These are phyloP conservation scores for Dryobotodes eremita DNA, from an alignment of 2,888 invertebrate genomes.

Conservation along the genomic window DNA sequence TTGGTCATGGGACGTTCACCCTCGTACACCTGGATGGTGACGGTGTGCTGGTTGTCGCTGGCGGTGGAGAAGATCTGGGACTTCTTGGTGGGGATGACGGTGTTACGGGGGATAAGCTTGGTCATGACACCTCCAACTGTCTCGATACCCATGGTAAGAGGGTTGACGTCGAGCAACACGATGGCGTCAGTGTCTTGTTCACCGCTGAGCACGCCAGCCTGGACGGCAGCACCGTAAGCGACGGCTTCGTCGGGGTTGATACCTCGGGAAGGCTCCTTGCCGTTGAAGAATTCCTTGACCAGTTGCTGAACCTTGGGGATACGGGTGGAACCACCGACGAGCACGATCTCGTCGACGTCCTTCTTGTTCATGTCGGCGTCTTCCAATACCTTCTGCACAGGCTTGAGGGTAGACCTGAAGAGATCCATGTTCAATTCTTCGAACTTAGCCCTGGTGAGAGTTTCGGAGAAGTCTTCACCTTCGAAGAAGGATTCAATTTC, in stretches of 20 bases:
- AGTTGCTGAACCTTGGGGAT: slow-evolving; percentile 99
- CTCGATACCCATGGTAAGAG: slow-evolving; percentile 99
- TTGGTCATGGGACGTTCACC: slow-evolving; percentile 99
- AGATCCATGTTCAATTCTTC: slow-evolving; percentile 99
- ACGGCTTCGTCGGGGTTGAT: slow-evolving; percentile 99
- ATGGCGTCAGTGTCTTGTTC: slow-evolving; percentile 99
- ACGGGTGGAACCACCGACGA: slow-evolving; percentile 99
- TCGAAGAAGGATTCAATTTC: slow-evolving; percentile 99
- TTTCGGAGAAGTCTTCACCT: slow-evolving; percentile 99
- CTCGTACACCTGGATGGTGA: slow-evolving; percentile 99
- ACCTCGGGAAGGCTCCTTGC: slow-evolving; percentile 99
- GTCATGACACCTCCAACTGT: slow-evolving; percentile 99
- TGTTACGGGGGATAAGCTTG: slow-evolving; percentile 99
- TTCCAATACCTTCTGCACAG: slow-evolving; percentile 98
- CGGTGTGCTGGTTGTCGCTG: slow-evolving; percentile 99
- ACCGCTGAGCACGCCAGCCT: slow-evolving; percentile 99
- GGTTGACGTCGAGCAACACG: slow-evolving; percentile 99
- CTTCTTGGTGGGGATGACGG: slow-evolving; percentile 99
- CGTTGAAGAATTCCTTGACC: slow-evolving; percentile 98
- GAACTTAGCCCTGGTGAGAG: slow-evolving; percentile 99
- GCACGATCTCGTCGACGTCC: slow-evolving; percentile 99
- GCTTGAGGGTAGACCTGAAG: slow-evolving; percentile 97
- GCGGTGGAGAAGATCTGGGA: slow-evolving; percentile 99
- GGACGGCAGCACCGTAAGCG: slow-evolving; percentile 99
- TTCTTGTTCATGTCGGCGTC: slow-evolving; percentile 99